These are phyloP conservation scores for Drosophila sproati DNA, from an alignment of 1,140 invertebrate genomes.

Conservation along the genomic window DNA sequence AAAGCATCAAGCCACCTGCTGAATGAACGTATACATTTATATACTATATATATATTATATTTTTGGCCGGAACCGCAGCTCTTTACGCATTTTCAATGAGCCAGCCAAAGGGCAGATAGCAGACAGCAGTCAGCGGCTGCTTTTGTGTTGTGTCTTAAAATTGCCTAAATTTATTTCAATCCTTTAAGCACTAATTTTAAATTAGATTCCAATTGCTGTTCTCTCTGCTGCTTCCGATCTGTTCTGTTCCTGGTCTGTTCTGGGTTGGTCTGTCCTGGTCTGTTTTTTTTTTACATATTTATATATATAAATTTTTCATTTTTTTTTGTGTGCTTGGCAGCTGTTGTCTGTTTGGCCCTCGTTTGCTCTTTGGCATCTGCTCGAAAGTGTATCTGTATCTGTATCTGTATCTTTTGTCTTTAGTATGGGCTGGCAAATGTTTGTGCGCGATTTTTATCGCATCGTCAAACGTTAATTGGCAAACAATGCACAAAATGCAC, in stretches of 20 bases:
- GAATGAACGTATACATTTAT: slow-evolving; percentile 14
- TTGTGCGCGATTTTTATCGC: slow-evolving; percentile 68
- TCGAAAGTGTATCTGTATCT: slow-evolving; percentile 22
- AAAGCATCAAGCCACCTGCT: slow-evolving; percentile 76
- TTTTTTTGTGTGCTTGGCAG: slow-evolving; percentile 42
- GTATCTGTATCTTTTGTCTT: slow-evolving; percentile 41
- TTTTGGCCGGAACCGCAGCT: slow-evolving; percentile 60
- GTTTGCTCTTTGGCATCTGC: slow-evolving; percentile 60
- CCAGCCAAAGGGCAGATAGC: slow-evolving; percentile 14
- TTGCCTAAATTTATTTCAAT: slow-evolving; percentile 81
- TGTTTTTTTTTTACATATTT: slow-evolving; percentile 13
- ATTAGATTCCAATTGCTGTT: slow-evolving; percentile 76
- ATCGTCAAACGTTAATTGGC: slow-evolving; percentile 69
- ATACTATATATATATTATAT: neutral
- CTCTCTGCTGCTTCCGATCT: slow-evolving; percentile 12
- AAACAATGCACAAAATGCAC: slow-evolving; percentile 61
- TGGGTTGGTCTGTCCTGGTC: neutral
- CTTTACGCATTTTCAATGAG: slow-evolving; percentile 75
- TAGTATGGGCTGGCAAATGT: slow-evolving; percentile 53
- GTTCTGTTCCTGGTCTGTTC: neutral
- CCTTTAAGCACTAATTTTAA: slow-evolving; percentile 82
- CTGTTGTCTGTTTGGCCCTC: slow-evolving; percentile 54
- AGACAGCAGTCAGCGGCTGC: slow-evolving; percentile 11
- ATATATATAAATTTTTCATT: neutral
- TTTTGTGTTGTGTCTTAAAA: slow-evolving; percentile 49